Evolutionary conservation across 1,140 invertebrate genomes (phyloP).

Genomic region (Musca domestica): DNA sequence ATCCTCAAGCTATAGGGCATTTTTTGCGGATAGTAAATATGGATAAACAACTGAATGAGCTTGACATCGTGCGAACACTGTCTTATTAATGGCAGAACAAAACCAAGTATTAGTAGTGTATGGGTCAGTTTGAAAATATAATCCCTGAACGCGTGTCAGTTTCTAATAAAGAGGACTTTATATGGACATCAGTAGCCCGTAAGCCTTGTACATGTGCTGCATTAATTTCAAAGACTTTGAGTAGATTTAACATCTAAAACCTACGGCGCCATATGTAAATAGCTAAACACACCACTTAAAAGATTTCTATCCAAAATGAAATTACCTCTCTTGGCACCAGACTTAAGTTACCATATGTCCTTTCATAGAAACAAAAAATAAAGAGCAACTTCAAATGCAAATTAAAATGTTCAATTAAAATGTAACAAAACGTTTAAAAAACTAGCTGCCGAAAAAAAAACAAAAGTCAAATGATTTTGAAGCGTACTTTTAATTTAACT

Average conservation of each 20-base stretch:
- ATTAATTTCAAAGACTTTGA: no score
- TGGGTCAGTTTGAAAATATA: background rate
- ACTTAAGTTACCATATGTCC: no score
- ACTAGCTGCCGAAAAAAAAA: background rate
- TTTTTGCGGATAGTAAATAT: background rate
- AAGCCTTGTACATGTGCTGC: no score
- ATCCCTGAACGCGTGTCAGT: background rate
- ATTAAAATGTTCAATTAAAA: slow-evolving; percentile 21
- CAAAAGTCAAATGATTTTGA: background rate
- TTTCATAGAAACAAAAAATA: no score
- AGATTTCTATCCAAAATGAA: no score
- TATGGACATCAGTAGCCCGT: background rate
- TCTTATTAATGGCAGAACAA: no score
- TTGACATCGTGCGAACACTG: no score
- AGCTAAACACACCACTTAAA: no score
- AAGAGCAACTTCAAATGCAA: background rate
- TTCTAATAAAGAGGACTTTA: slow-evolving; percentile 4
- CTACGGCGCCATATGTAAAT: no score
- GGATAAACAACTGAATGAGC: background rate
- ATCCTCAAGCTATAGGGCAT: background rate
- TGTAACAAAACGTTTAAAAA: slow-evolving; percentile 2
- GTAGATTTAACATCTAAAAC: no score
- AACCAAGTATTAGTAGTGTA: no score
- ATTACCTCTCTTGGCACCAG: no score
- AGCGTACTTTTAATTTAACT: slow-evolving; percentile 18